Base-by-base conservation (phyloP, 1,140 invertebrate species). In the Achatina immaculata region DNA sequence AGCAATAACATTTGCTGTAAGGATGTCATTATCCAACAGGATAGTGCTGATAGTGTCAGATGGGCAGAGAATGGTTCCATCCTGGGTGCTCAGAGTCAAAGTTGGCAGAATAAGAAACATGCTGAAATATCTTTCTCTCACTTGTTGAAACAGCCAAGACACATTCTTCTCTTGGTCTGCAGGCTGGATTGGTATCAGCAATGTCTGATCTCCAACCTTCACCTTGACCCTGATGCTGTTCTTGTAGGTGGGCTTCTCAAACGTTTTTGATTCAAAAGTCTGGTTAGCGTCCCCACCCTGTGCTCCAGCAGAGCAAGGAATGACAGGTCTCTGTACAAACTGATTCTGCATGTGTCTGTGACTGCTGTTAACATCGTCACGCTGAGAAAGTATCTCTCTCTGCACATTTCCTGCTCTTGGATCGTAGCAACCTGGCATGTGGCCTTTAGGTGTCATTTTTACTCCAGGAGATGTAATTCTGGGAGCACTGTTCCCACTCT, bases 61-160 rank as follows among this genome's bases (percentile, higher is more conserved):
- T 24, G 66, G 45, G 58, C 78, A 48, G 14, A 80, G 68, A 36
- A 80, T 38, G 36, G 24, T 80, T 21, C 68, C 78, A 36, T 80
- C 78, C 34, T 58, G 62, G 1, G 78, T 80, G 43, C 48, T 80
- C 0, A 80, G 45, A 38, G 78, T 72, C 21, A 80, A 19, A 31
- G 48, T 28, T 1, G 78, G 78, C 9, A 31, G 36, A 66, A 71
- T 0, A n/a, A 80, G 68, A 42, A 71, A 80, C 68, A 72, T 71
- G 68, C 48, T 80, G 78, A 80, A 80, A 36, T 80, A 80, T 16
- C 78, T 21, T 68, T 80, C 34, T 19, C 34, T 40, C 16, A 48
- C 68, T 55, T 80, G 66, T 19, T 55, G 68, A 42, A 28, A 31
- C 42, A 80, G 62, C 78, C 78, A 80, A 21, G 48, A n/a, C 1